Conservation (phyloP, 2,888 invertebrate species). For the Phalera bucephala region DNA sequence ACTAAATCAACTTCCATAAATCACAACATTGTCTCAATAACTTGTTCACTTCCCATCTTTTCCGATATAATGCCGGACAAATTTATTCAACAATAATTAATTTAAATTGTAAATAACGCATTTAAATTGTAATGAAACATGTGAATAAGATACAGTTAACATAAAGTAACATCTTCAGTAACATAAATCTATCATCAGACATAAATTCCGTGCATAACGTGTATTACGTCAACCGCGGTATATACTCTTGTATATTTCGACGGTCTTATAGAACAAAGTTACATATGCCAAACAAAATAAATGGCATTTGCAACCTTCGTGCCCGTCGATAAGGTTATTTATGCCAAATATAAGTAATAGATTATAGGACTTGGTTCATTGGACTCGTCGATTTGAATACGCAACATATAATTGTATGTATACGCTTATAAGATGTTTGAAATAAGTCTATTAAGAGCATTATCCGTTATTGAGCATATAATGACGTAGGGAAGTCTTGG, state of each 20-base stretch:
- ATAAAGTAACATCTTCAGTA: conserved; percentile 25
- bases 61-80: neutral
- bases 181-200: conserved; percentile 8
- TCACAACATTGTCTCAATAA: neutral
- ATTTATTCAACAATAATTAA: neutral
- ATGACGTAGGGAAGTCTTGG: conserved; percentile 38
- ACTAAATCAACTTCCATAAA: neutral
- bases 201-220: conserved; percentile 29
- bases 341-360: no score
- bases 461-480: conserved; percentile 45
- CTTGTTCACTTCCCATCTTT: neutral
- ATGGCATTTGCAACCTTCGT: no score
- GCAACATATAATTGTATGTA: conserved; percentile 32
- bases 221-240: conserved; percentile 34
- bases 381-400: conserved; percentile 37
- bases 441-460: conserved; percentile 41
- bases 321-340: no score
- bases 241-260: conserved; percentile 30
- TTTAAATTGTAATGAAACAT: neutral
- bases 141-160: conserved; percentile 1
- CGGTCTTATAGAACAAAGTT: no score
- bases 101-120: neutral
- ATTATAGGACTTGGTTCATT: no score
- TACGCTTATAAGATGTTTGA: conserved; percentile 28
- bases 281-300: no score